phyloP scores from a whole-genome alignment of 2,113 vertebrate genomes.

The Ciconia boyciana region DNA sequence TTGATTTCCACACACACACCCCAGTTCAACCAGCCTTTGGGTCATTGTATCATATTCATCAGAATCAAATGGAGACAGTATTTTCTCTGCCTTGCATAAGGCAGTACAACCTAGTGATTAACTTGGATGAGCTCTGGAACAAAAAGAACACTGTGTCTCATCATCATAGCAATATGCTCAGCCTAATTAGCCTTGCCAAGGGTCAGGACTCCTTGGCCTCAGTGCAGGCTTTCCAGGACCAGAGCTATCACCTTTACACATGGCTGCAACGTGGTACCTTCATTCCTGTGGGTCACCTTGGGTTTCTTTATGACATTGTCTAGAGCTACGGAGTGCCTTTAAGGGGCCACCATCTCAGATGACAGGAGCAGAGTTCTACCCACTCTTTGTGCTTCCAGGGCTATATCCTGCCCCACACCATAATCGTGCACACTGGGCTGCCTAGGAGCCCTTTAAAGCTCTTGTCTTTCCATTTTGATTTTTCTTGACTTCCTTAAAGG shows the following conservation, averaged over 20 bases:
- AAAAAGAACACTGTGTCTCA: neutral
- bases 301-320: neutral
- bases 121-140: neutral
- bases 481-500: neutral
- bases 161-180: neutral
- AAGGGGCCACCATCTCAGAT: neutral
- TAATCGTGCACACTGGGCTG: accelerated
- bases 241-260: neutral
- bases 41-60: neutral
- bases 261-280: accelerated
- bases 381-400: neutral
- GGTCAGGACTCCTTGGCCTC: neutral
- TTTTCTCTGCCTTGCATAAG: neutral
- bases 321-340: neutral
- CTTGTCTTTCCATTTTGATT: neutral
- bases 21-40: neutral
- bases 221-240: neutral
- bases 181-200: neutral
- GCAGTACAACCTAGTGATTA: neutral
- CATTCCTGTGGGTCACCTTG: neutral
- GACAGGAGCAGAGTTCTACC: neutral
- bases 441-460: neutral
- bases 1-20: neutral
- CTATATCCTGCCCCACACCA: neutral
- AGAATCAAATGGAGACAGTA: neutral